A percentile compares a stretch with the other conserved stretches of the same genome.
Conservation (phyloP, 2,113 vertebrate genomes). For the Hymenochirus boettgeri region DNA sequence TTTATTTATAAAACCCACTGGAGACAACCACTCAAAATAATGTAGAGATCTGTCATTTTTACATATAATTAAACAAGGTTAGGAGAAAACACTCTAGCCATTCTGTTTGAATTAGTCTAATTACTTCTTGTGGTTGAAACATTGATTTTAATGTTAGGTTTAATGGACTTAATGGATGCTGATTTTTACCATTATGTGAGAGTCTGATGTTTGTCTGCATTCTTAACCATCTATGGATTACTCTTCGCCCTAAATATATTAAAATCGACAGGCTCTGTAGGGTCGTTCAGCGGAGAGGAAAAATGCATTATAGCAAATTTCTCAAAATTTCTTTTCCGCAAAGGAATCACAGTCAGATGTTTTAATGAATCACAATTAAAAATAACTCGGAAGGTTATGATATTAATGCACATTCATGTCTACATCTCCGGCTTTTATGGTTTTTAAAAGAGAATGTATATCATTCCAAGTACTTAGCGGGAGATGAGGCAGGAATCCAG, state of each 20-base stretch:
- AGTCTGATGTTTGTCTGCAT: constrained; percentile 78
- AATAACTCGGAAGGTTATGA: neutral
- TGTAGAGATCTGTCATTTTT: constrained; percentile 66
- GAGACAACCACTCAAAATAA: neutral
- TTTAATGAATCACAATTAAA: neutral
- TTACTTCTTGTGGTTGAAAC: constrained; percentile 81
- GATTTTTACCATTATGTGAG: constrained; percentile 76
- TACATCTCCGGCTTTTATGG: neutral
- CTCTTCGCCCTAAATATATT: constrained; percentile 70
- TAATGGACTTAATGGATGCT: constrained; percentile 94
- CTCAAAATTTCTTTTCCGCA: neutral
- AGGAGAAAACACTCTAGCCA: constrained; percentile 57
- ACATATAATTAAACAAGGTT: constrained; percentile 66
- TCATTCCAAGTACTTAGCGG: too few species aligned
- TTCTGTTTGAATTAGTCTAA: constrained; percentile 71
- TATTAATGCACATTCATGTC: neutral
- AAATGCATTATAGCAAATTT: constrained; percentile 29
- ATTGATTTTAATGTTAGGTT: constrained; percentile 89
- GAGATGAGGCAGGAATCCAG: too few species aligned
- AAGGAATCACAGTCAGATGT: neutral
- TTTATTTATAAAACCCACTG: too few species aligned
- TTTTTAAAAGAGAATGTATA: neutral
- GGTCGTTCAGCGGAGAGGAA: constrained; percentile 64
- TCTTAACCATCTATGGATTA: constrained; percentile 76
- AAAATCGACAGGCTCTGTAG: constrained; percentile 61